Conservation (phyloP, 2,888 invertebrate genomes). For the Spodoptera littoralis region DNA sequence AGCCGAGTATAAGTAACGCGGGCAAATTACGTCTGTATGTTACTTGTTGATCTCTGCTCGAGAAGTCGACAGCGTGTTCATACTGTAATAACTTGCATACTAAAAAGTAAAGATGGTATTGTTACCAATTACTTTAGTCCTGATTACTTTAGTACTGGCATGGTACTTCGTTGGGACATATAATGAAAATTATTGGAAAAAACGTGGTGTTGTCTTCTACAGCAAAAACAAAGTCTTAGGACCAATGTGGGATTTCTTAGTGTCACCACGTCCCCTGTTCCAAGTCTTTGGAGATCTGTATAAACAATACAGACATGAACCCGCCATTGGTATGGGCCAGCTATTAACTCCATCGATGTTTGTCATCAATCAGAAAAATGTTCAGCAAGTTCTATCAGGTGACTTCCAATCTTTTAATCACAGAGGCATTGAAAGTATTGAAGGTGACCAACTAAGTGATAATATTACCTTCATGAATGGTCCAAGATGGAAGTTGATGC, state of each 20-base stretch:
- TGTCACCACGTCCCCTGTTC: slow-evolving; percentile 23
- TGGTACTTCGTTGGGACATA: slow-evolving; percentile 38
- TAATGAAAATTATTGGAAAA: slow-evolving; percentile 68
- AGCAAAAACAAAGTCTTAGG: slow-evolving; percentile 44
- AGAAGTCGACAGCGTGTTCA: too few relatives aligned
- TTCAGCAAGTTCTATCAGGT: slow-evolving; percentile 61
- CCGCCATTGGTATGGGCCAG: slow-evolving; percentile 62
- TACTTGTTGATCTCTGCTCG: background rate
- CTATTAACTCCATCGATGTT: slow-evolving; percentile 54
- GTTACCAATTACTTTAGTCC: too few relatives aligned
- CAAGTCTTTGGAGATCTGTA: slow-evolving; percentile 58
- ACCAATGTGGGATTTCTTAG: slow-evolving; percentile 57
- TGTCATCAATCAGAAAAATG: slow-evolving; percentile 61
- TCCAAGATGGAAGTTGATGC: slow-evolving; percentile 71
- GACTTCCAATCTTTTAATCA: slow-evolving; percentile 67
- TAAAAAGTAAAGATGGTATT: too few relatives aligned
- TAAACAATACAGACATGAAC: slow-evolving; percentile 61
- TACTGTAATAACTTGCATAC: too few relatives aligned
- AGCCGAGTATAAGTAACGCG: slow-evolving; percentile 14
- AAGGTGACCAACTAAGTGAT: slow-evolving; percentile 64
- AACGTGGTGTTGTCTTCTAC: slow-evolving; percentile 58
- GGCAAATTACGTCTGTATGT: background rate
- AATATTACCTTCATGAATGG: slow-evolving; percentile 69
- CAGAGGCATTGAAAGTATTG: slow-evolving; percentile 60
- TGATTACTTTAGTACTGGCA: slow-evolving; percentile 2